Evolutionary conservation across 2,888 invertebrate species (phyloP).

Genomic region (Papilio elwesi): DNA sequence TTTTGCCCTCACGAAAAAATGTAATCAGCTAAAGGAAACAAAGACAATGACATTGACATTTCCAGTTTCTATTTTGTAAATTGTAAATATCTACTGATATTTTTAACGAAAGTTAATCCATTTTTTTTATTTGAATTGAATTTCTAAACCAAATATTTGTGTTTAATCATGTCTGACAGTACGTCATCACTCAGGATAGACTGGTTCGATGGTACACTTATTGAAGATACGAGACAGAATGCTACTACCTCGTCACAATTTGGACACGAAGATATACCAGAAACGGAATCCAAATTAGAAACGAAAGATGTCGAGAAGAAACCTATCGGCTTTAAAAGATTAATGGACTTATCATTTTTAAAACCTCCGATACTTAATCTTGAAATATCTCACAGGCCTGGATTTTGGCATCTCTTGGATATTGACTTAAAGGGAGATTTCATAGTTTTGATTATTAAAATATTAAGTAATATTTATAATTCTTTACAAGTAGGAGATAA

Average conservation of each 20-base stretch:
- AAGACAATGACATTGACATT: conserved; percentile 10
- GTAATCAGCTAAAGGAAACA: not conserved
- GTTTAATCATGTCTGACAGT: conserved; percentile 59
- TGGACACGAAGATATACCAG: conserved; percentile 62
- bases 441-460: conserved; percentile 75
- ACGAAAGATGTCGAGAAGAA: conserved; percentile 64
- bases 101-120: not conserved
- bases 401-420: conserved; percentile 76
- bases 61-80: not conserved
- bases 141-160: not conserved
- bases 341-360: conserved; percentile 69
- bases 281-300: conserved; percentile 48
- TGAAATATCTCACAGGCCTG: conserved; percentile 71
- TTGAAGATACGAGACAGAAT: conserved; percentile 60
- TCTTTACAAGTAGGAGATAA: conserved; percentile 63
- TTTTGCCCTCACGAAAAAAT: not conserved
- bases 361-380: conserved; percentile 69
- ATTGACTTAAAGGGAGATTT: conserved; percentile 74
- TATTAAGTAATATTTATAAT: conserved; percentile 69
- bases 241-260: conserved; percentile 53
- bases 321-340: conserved; percentile 75
- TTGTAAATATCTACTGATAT: not conserved
- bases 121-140: not conserved
- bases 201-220: conserved; percentile 79
- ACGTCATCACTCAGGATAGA: conserved; percentile 73